Percentiles rank a stretch among this genome's conserved stretches.
Conservation (phyloP, 1,140 invertebrate species). For the Nylanderia fulva region DNA sequence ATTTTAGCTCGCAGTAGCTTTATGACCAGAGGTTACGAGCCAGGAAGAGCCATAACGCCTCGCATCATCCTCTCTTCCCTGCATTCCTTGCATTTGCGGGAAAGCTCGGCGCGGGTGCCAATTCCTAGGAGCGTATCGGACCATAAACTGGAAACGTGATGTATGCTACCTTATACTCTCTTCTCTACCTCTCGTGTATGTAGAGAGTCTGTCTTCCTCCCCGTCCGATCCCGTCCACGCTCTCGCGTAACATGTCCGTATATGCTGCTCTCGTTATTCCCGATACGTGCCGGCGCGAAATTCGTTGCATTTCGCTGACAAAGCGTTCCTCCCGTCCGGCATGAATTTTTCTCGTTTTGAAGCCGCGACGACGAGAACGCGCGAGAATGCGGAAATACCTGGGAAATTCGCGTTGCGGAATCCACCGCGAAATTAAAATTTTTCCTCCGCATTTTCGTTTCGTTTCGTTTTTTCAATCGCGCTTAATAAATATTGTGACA, state of each 20-base stretch:
- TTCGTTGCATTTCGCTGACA: conserved; percentile 51
- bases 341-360: conserved; percentile 9
- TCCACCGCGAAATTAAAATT: conserved; percentile 8
- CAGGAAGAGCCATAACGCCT: conserved; percentile 85
- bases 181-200: conserved; percentile 8
- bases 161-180: conserved; percentile 74
- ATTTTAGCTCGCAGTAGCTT: conserved; percentile 85
- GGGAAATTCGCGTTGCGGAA: neutral
- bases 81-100: conserved; percentile 75
- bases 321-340: neutral
- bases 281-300: conserved; percentile 51
- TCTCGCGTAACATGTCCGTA: neutral
- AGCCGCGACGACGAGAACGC: neutral
- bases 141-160: conserved; percentile 82
- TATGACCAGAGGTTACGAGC: conserved; percentile 85
- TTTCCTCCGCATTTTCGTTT: neutral
- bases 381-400: neutral
- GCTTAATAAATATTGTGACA: conserved; percentile 31
- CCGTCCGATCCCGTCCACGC: neutral
- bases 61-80: conserved; percentile 66
- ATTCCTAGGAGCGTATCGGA: conserved; percentile 81
- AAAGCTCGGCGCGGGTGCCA: conserved; percentile 81
- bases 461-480: neutral
- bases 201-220: neutral
- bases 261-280: conserved; percentile 42